Base-by-base conservation (phyloP, 2,888 invertebrate genomes). In the Candidula unifasciata region DNA sequence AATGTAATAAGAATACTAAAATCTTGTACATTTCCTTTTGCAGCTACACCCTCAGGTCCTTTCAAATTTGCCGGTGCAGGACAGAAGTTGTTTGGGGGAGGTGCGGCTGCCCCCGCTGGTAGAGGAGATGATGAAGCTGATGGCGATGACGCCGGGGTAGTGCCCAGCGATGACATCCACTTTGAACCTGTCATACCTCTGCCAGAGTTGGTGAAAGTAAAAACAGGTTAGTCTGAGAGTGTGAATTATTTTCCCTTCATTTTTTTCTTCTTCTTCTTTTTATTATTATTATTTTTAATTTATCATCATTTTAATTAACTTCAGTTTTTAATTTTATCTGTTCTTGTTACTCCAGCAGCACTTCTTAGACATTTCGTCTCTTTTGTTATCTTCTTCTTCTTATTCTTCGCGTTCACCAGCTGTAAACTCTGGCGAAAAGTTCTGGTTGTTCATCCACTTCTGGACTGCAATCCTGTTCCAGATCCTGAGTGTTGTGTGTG, bases 111-210 rank as follows among this genome's bases (percentile, higher is more conserved):
- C 27, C 74, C 76, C 37, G 80, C 77, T 27, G 85, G 71, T 18
- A 87, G 83, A 3, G 74, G 27, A 52, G 64, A 77, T 68, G 83
- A 54, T n/a, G 85, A 68, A 24, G 85, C 81, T n/a, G 86, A 69
- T 10, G 88, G 82, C 0, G 97, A 97, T 83, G 97, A 96, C 93
- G 96, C 96, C 85, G 96, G 96, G 5, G 90, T 90, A 69, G 86
- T 79, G 18, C 89, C 89, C n/a, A 89, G 89, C 35, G 88, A 90
- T 18, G 93, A 93, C 80, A 96, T 97, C 13, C 96, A 98, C 83
- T 93, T 93, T 90, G 93, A 94, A 96, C 97, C 91, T 96, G 96
- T 18, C 93, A 97, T 88, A 96, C 97, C 13, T 81, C 90, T 91
- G 96, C 97, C 95, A 30, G 92, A 90, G 0, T 86, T 92, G 37